Evolutionary conservation across 2,113 vertebrate species (phyloP), one percentile per base, ranked within the genome.

Genomic region (Micromys minutus): DNA sequence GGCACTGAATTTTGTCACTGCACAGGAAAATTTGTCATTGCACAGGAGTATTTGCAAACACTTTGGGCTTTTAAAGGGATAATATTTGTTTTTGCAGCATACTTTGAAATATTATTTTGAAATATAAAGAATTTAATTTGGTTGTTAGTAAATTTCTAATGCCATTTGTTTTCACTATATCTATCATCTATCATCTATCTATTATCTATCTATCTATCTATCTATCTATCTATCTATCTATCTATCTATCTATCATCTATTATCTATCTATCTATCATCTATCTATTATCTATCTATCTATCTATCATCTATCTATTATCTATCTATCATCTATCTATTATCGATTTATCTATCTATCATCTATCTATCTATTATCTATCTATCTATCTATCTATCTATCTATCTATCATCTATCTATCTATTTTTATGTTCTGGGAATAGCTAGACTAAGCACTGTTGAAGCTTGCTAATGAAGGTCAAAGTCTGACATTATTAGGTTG

Each of bases 61-160:
- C 26, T 69, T 92, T 59, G 19, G 2, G 7, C 36, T 95, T 91
- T 84, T 69, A 13, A 71, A 52, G 29, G 34, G 31, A 34, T 80
- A 4, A 45, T 75, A 17, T 19, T 91, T 95, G 3, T 91, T 91
- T 84, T 76, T 86, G 75, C 94, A 61, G 15, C 11, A 71, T 59
- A 94, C 75, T 93, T 87, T 34, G 71, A 74, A 90, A 87, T 84
- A 89, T 55, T 89, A 13, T 94, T 15, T 85, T 34, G 69, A 63
- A 3, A 90, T 57, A 79, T 7, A 94, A 79, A 80, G 75, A 74
- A 88, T 34, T 87, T 36, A 83, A 84, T 95, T 80, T 83, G 31
- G 65, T 95, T 45, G 61, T 57, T 74, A 55, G 29, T 55, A 75
- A 72, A 67, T 75, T 93, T 87, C 47, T 7, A 21, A 42, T 34